Evolutionary conservation across 2,797 vertebrate species (phyloP).

Genomic region (Macropus fuliginosus): DNA sequence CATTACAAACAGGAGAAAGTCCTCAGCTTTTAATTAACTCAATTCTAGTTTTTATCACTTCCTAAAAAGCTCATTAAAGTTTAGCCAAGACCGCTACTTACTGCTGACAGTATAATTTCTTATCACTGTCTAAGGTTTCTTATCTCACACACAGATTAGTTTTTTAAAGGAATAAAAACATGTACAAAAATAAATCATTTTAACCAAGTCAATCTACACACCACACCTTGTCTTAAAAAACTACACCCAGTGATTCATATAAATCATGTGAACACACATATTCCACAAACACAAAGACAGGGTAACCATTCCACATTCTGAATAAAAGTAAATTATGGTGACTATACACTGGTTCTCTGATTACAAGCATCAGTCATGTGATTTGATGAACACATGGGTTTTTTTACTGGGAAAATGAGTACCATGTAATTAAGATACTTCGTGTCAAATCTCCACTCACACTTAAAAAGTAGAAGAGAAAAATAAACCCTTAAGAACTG

Average conservation of each 20-base stretch:
- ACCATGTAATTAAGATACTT: conserved; percentile 9
- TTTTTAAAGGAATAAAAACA: conserved; percentile 60
- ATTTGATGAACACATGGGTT: neutral
- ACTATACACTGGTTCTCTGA: conserved; percentile 16
- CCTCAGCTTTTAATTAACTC: conserved; percentile 23
- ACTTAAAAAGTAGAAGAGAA: neutral
- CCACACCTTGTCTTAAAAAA: conserved; percentile 11
- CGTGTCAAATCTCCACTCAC: conserved; percentile 6
- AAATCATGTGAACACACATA: neutral
- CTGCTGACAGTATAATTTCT: neutral
- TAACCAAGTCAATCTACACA: neutral
- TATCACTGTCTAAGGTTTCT: conserved; percentile 36
- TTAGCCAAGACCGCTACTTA: conserved; percentile 20
- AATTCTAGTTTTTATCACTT: conserved; percentile 29
- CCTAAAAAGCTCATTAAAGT: conserved; percentile 5
- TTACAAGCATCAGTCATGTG: conserved; percentile 8
- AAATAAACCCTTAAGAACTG: neutral
- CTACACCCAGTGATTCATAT: conserved; percentile 23
- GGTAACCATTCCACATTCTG: neutral
- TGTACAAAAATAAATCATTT: conserved; percentile 34
- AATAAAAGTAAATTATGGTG: conserved; percentile 43
- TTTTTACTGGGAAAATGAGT: conserved; percentile 45
- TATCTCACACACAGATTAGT: conserved; percentile 38
- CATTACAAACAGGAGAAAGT: neutral
- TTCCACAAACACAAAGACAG: neutral